Base-by-base conservation (phyloP, 2,797 vertebrate genomes). In the Eospalax fontanierii region DNA sequence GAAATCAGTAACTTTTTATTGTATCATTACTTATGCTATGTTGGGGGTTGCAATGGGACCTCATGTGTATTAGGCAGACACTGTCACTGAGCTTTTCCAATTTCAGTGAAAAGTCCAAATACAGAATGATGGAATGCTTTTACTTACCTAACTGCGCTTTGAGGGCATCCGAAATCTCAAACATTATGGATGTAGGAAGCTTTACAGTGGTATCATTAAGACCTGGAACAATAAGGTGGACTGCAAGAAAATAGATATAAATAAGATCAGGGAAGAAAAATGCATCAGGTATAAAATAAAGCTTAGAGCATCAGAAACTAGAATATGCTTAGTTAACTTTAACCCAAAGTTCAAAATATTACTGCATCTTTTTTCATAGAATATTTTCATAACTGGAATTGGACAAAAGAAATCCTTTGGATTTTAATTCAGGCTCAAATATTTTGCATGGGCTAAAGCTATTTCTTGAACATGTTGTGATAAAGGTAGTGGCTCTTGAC, bases 191-290 rank as follows among this genome's bases (percentile, higher is more conserved):
- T 87, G 98, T 82, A 90, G 98, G 94, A 91, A 98, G 97, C 90
- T 98, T 99, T 93, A 98, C 96, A 5, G 96, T 97, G 28, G 98
- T 98, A 87, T 98, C 98, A 90, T 98, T 99, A 91, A 98, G 97
- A 50, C 98, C 98, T 87, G 98, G 98, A 95, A 98, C 97, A 95
- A 99, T 97, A 71, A 98, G 98, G 94, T 98, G 98, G 78, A 98
- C 98, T 98, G 87, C 76, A 97, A 87, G 90, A 40, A 97, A 97
- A 98, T 4, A 96, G 15, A 54, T 73, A 50, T 2, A 40, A 93
- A 70, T 54, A 63, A 50, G 38, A 84, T 66, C n/a, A 46, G 85
- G 21, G 73, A 30, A 12, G 89, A n/a, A 87, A 93, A 93, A 74
- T 26, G 0, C 33, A 65, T 30, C 8, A 35, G 12, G 71, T 14